Evolutionary conservation across 2,113 vertebrate species (phyloP), one percentile per base, ranked within the genome.

Genomic region (Gadus macrocephalus): DNA sequence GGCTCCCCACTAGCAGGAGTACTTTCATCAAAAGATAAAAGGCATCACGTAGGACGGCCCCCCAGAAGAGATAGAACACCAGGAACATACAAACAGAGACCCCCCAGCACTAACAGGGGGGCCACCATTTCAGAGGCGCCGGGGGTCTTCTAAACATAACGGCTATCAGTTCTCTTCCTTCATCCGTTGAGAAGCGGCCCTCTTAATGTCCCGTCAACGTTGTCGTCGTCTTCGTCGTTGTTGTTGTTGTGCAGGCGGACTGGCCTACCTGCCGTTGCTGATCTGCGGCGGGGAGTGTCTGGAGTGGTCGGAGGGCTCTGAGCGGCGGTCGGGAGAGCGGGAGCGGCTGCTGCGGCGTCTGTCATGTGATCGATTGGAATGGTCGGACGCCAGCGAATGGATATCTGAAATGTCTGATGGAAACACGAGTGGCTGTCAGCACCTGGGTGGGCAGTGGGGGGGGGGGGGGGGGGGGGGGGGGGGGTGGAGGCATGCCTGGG

Each of bases 341-440:
- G 97, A 97, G 70, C 94, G 94, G 89, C 94, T 96, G 90, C 95
- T 95, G 74, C 93, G 94, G 74, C 93, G 93, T 84, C 94, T 91
- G 87, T 99, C 96, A 75, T 98, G 95, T 25, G 96, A 98, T 89
- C 93, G 95, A 87, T 94, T 96, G 78, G 97, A 99, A 93, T 98
- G 97, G 90, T 99, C 96, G 70, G 97, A 99, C 83, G 94, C 95
- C 92, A 99, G 88, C 72, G 97, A 99, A 91, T 98, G 97, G 89
- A 99, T 97, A 92, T 99, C 97, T 93, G 97, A 99, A 93, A 99
- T 97, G 91, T 99, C 97, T 99, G 90, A 74, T 1, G 79, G 19
- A 81, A 68, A 85, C n/a, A 62, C 62, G n/a, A 79, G 73, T 27
- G 27, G 19, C 25, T 53, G 70, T 78, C 16, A 87, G 25, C 0